phyloP scores from a whole-genome alignment of 1,140 invertebrate genomes.

The Sitophilus oryzae region DNA sequence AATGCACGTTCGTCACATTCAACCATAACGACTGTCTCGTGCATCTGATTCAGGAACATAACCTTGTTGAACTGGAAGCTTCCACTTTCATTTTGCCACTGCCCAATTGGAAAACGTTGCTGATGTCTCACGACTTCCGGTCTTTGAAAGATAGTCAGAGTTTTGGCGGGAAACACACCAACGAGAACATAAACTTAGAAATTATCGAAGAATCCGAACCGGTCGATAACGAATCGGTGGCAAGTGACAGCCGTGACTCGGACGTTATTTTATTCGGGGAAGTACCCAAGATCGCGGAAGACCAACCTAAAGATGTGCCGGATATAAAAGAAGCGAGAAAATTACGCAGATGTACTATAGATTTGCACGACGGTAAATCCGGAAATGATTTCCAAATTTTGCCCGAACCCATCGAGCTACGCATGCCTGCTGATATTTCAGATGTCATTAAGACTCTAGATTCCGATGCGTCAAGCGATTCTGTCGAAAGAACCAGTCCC shows the following conservation, averaged over 20 bases:
- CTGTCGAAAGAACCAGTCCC: not conserved
- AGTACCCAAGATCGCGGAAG: not conserved
- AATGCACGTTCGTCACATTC: slow-evolving; percentile 45
- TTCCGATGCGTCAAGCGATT: not conserved
- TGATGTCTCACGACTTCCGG: slow-evolving; percentile 32
- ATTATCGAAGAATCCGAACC: not conserved
- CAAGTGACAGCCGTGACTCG: not conserved
- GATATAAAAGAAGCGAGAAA: slow-evolving; percentile 2
- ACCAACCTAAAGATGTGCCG: not conserved
- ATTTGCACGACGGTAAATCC: slow-evolving; percentile 2
- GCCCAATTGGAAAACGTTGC: slow-evolving; percentile 34
- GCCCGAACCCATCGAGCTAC: slow-evolving; percentile 14
- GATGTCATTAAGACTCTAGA: slow-evolving; percentile 7
- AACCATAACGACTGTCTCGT: slow-evolving; percentile 41
- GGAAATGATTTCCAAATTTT: slow-evolving; percentile 7
- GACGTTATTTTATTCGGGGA: not conserved
- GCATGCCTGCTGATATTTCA: slow-evolving; percentile 14
- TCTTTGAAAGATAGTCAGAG: slow-evolving; percentile 5
- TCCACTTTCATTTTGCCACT: slow-evolving; percentile 38
- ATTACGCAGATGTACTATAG: slow-evolving; percentile 2
- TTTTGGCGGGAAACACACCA: slow-evolving; percentile 13
- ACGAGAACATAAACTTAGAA: slow-evolving; percentile 7
- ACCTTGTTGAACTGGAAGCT: slow-evolving; percentile 35
- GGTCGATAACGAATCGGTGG: not conserved
- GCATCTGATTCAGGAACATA: slow-evolving; percentile 43